Evolutionary conservation across 2,888 invertebrate species (phyloP), one percentile per base, ranked within the genome.

Genomic region (Dorcus hopei): DNA sequence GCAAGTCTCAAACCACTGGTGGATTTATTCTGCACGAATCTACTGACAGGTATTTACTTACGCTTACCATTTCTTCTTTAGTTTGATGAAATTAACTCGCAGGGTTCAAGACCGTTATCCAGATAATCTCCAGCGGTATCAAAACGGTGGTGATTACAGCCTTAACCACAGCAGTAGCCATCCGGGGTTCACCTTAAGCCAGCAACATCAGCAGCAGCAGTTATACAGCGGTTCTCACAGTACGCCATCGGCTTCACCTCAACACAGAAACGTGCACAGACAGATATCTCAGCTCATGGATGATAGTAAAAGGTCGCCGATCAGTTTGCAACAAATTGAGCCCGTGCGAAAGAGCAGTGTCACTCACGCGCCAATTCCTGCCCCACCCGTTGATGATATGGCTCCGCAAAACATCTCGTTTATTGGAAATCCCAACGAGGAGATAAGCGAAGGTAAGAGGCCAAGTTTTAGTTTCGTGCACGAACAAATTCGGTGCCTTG

Each of bases 341-440:
- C 63, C 66, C 62, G 80, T 73, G 49, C 64, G 75, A 50, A 78
- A 76, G 61, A 68, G 67, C 52, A 77, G 75, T 62, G 70, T 78
- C 9, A 77, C 72, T 48, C 86, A 85, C 62, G 82, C 85, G 8
- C 83, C 87, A 1, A 81, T 87, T 49, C 86, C 87, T 45, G 84
- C 86, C 9, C 88, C 87, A 33, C 85, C 88, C 54, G 86, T 86
- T 19, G 93, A 92, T 74, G 93, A 93, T 73, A 94, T 95, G 93
- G 93, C 93, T 70, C 94, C 95, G 0, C 95, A 95, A 76, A 93
- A 91, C 80, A 94, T 95, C 71, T 94, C 93, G 55, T 95, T 95
- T 74, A 93, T 94, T 67, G 93, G 93, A 72, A 87, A 85, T 76
- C 84, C 85, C 23, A 81, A 80, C 49, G 82, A 83, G 77, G 75